Evolutionary conservation across 2,113 vertebrate genomes (phyloP).

Genomic region (Vidua macroura): DNA sequence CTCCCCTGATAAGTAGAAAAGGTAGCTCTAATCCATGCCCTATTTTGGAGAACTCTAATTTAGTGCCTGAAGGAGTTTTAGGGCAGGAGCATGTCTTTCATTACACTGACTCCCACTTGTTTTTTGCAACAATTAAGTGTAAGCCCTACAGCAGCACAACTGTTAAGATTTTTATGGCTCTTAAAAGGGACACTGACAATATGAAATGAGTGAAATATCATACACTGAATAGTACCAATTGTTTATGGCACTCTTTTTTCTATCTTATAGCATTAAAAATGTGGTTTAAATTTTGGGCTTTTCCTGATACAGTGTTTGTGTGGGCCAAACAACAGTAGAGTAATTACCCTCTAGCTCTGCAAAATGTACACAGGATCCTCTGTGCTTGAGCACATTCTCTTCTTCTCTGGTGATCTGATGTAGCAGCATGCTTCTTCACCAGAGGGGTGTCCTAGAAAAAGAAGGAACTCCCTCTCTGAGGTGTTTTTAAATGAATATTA

Average conservation of each 20-base stretch:
- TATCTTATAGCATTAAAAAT: background rate
- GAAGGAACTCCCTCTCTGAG: conserved; percentile 50
- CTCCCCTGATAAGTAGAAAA: background rate
- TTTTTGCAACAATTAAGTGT: conserved; percentile 46
- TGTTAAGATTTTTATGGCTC: conserved; percentile 41
- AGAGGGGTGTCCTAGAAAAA: conserved; percentile 66
- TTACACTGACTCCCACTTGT: conserved; percentile 42
- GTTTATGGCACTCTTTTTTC: background rate
- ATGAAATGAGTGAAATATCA: background rate
- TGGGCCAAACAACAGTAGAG: background rate
- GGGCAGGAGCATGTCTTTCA: conserved; percentile 30
- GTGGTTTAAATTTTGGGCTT: background rate
- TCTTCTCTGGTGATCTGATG: conserved; percentile 58
- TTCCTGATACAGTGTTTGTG: background rate
- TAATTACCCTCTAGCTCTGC: conserved; percentile 19
- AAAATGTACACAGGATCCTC: background rate
- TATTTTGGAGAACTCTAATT: conserved; percentile 31
- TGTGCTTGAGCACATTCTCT: background rate
- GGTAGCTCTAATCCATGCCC: background rate
- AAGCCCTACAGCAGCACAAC: conserved; percentile 34
- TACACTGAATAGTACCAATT: background rate
- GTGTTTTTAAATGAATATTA: conserved; percentile 42
- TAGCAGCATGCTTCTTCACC: conserved; percentile 56
- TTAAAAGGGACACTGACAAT: conserved; percentile 26
- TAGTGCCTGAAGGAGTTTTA: conserved; percentile 30